A percentile compares a stretch with the other conserved stretches of the same genome.
phyloP scores from a whole-genome alignment of 1,140 invertebrate species.

The Listronotus bonariensis region DNA sequence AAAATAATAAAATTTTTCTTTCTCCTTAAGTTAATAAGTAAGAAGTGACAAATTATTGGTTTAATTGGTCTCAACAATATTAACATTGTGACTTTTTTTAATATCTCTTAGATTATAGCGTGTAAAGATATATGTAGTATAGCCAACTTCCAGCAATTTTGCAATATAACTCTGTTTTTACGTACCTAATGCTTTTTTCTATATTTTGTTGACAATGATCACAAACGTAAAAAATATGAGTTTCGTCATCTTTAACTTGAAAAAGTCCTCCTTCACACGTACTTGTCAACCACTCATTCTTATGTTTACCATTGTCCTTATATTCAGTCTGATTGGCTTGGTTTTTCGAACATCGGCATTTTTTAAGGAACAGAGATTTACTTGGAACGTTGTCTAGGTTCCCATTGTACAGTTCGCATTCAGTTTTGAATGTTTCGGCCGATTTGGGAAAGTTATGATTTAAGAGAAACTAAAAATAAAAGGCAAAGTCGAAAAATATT shows the following conservation, averaged over 20 bases:
- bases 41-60: too few relatives aligned
- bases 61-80: too few relatives aligned
- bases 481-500: too few relatives aligned
- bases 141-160: too few relatives aligned
- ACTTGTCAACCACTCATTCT: conserved; percentile 9
- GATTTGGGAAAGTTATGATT: conserved; percentile 27
- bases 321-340: conserved; percentile 7
- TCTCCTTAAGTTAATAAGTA: too few relatives aligned
- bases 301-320: conserved; percentile 1
- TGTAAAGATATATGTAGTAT: too few relatives aligned
- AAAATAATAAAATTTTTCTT: too few relatives aligned
- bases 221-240: conserved; percentile 28
- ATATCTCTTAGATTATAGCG: too few relatives aligned
- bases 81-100: too few relatives aligned
- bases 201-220: conserved; percentile 3
- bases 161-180: too few relatives aligned
- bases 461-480: conserved; percentile 30
- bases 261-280: conserved; percentile 17
- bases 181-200: too few relatives aligned
- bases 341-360: conserved; percentile 22
- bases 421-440: conserved; percentile 19
- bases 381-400: conserved; percentile 10
- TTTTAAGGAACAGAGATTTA: conserved; percentile 21
- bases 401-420: conserved; percentile 7
- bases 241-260: conserved; percentile 18